Evolutionary conservation across 2,113 vertebrate species (phyloP).

Genomic region (Anoura caudifer): DNA sequence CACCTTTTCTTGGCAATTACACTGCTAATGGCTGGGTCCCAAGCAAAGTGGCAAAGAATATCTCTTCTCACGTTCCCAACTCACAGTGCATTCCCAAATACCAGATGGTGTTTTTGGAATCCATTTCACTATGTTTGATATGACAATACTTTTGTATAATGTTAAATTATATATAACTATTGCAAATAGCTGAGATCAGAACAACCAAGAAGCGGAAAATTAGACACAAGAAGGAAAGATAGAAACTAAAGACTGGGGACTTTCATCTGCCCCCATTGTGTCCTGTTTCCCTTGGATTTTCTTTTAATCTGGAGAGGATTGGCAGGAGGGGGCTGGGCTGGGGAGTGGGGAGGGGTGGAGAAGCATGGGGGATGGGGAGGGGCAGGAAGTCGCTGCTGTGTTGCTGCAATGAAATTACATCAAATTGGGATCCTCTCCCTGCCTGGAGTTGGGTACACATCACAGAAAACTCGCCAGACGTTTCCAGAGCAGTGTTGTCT

Average conservation of each 20-base stretch:
- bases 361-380: slow-evolving; percentile 25
- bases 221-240: slow-evolving; percentile 79
- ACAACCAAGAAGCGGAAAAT: slow-evolving; percentile 84
- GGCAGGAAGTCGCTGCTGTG: background rate
- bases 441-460: slow-evolving; percentile 74
- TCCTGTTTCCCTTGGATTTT: slow-evolving; percentile 78
- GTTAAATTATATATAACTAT: slow-evolving; percentile 91
- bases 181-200: slow-evolving; percentile 84
- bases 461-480: slow-evolving; percentile 74
- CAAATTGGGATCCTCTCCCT: slow-evolving; percentile 70
- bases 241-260: slow-evolving; percentile 78
- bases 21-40: slow-evolving; percentile 92
- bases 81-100: slow-evolving; percentile 91
- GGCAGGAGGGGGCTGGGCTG: slow-evolving; percentile 68
- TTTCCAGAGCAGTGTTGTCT: slow-evolving; percentile 63
- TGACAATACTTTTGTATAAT: slow-evolving; percentile 92
- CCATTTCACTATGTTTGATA: slow-evolving; percentile 91
- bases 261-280: slow-evolving; percentile 75
- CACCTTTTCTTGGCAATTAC: slow-evolving; percentile 96
- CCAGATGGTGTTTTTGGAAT: slow-evolving; percentile 98
- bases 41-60: slow-evolving; percentile 92
- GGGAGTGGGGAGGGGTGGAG: background rate
- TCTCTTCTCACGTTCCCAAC: slow-evolving; percentile 91
- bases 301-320: slow-evolving; percentile 78
- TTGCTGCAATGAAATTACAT: slow-evolving; percentile 57